Base-by-base conservation (phyloP, 2,797 vertebrate genomes). In the Liasis olivaceus region DNA sequence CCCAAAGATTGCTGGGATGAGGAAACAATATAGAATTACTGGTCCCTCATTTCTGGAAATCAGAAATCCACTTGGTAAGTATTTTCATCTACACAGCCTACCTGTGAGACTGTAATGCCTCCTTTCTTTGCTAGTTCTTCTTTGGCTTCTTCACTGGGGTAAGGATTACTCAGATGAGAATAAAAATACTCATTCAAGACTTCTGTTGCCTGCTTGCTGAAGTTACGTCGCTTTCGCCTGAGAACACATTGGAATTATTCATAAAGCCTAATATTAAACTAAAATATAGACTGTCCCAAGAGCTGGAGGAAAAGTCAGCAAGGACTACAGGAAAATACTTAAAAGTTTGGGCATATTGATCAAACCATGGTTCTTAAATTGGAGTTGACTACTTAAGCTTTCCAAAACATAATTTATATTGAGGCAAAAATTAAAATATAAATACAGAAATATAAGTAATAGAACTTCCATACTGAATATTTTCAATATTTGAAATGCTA, bases 161-260 rank as follows among this genome's bases (percentile, higher is more conserved):
- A 98, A 3, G 98, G 98, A 91, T 98, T 98, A 90, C 98, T 98
- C 94, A 99, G 97, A 93, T 98, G 98, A 0, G 98, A 98, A 93
- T 98, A 99, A 92, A 99, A 99, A 96, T 98, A 98, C 42, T 98
- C 98, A 8, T 98, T 99, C 94, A 98, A 97, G 85, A 98, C 98
- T 95, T 98, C 98, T 0, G 98, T 98, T 0, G 98, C 98, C 95
- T 98, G 98, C 91, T 98, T 98, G 97, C 98, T 98, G 97, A 99
- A 98, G 95, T 98, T 98, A 77, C 98, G 97, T 28, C 97, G 95
- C 88, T 98, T 98, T 2, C 97, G 97, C 95, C 98, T 98, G 64
- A 0, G 84, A 95, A 96, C 36, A 96, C 0, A 94, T 5, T 8
- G 72, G 5, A 91, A 24, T 92, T 77, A 47, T 36, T 85, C 13